A percentile compares a stretch with the other conserved stretches of the same genome.
Evolutionary conservation across 2,797 vertebrate species (phyloP).

Genomic region (Acipenser oxyrinchus): DNA sequence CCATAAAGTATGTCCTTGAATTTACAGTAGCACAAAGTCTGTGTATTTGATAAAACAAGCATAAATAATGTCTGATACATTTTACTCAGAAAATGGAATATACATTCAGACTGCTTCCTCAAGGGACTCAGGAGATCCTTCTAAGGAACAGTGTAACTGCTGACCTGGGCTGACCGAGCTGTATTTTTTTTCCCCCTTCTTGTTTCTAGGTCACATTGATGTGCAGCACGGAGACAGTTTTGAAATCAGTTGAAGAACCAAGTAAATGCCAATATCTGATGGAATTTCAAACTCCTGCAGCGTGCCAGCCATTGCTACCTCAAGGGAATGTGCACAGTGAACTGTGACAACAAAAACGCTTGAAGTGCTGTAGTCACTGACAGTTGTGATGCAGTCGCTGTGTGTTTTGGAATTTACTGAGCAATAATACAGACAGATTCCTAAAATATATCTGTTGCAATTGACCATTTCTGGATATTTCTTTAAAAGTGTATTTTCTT

Average conservation of each 20-base stretch:
- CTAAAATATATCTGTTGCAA: too few relatives aligned
- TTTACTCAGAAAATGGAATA: slow-evolving; percentile 30
- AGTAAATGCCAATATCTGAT: slow-evolving; percentile 50
- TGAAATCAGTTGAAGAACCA: slow-evolving; percentile 58
- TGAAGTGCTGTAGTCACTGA: background rate
- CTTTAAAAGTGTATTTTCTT: too few relatives aligned
- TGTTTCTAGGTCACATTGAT: slow-evolving; percentile 74
- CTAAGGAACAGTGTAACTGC: slow-evolving; percentile 34
- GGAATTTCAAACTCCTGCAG: slow-evolving; percentile 46
- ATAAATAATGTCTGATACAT: too few relatives aligned
- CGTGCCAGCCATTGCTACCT: slow-evolving; percentile 42
- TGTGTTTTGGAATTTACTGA: background rate
- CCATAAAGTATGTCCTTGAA: too few relatives aligned
- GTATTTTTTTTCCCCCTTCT: slow-evolving; percentile 29
- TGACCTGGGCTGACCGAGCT: slow-evolving; percentile 44
- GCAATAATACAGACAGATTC: background rate
- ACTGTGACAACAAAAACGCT: slow-evolving; percentile 26
- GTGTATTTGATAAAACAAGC: too few relatives aligned
- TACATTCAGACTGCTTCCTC: slow-evolving; percentile 39
- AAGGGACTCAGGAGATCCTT: slow-evolving; percentile 22
- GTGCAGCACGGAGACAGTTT: slow-evolving; percentile 63
- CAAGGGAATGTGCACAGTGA: slow-evolving; percentile 45
- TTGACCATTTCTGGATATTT: too few relatives aligned
- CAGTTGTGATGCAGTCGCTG: background rate
- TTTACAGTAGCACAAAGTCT: too few relatives aligned